Evolutionary conservation across 2,797 vertebrate species (phyloP), one percentile per base, ranked within the genome.

Genomic region (Remorina albescens): DNA sequence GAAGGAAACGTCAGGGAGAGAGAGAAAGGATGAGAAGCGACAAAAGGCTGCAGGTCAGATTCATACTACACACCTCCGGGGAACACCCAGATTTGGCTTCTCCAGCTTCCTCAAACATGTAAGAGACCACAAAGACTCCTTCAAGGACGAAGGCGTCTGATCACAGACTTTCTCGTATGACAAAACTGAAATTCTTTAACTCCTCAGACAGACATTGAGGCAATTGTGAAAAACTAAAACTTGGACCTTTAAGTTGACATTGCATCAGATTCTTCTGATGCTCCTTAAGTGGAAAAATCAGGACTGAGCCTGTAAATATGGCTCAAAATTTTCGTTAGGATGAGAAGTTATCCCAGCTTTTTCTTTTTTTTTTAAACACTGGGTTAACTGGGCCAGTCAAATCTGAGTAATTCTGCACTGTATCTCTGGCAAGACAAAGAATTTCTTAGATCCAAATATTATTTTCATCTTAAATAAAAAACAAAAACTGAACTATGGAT

Each of bases 31-130:
- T 34, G 32, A 34, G 6, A 34, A 7, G 6, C 32, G 9, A 8
- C 32, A 34, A 34, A 32, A 8, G 32, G 32, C 32, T 8, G 2
- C 4, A 34, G 32, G 32, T 34, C 32, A 9, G 32, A 34, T 9
- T 34, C 32, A 34, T 34, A 9, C 6, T 34, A 34, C 32, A 7
- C 32, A 1, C 32, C 32, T 7, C 32, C 8, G 32, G 32, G 32
- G 32, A 6, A 1, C 32, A 6, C 32, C 32, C 76, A 84, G 74
- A 81, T 78, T 58, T 51, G 12, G 21, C 30, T 46, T 59, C 4
- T 55, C 19, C 32, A 34, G 39, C 23, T 58, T 26, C 53, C 36
- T 61, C 32, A 2, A 44, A 54, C 12, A 50, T 25, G 13, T 25
- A 6, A 15, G 25, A 75, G 16, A 54, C n/a, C 46, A 41, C 4